Percentiles rank a stretch among this genome's conserved stretches.
phyloP scores from a whole-genome alignment of 2,797 vertebrate species.

The Cyclopterus lumpus region DNA sequence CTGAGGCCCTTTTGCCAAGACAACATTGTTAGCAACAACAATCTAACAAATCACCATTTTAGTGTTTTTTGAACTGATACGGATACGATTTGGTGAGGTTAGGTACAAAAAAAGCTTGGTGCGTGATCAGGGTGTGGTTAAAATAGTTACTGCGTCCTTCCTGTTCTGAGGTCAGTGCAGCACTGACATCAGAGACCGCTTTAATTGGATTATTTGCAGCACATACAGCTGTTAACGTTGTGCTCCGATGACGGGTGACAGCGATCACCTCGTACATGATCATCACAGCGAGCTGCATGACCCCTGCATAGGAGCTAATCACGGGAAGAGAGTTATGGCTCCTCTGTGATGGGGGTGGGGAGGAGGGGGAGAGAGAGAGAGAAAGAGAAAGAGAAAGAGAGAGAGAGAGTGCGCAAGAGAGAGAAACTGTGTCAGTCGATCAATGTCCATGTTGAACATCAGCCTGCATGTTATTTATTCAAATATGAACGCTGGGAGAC shows the following conservation, averaged over 20 bases:
- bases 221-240: slow-evolving; percentile 25
- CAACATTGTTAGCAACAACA: too few relatives aligned
- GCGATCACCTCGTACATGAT: slow-evolving; percentile 23
- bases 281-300: not conserved
- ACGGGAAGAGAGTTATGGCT: slow-evolving; percentile 8
- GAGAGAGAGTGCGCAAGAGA: not conserved
- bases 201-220: slow-evolving; percentile 28
- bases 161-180: not conserved
- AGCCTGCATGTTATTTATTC: slow-evolving; percentile 54
- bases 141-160: too few relatives aligned
- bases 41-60: too few relatives aligned
- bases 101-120: too few relatives aligned
- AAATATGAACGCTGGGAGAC: slow-evolving; percentile 43
- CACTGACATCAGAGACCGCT: not conserved
- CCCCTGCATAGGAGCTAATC: slow-evolving; percentile 38
- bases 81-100: too few relatives aligned
- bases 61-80: too few relatives aligned
- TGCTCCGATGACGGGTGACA: slow-evolving; percentile 17
- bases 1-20: too few relatives aligned
- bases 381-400: not conserved
- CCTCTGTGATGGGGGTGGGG: slow-evolving; percentile 6
- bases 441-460: slow-evolving; percentile 54
- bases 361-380: not conserved
- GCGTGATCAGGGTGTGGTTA: too few relatives aligned
- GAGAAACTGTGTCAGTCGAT: slow-evolving; percentile 56